Conservation (phyloP, 2,888 invertebrate genomes). For the Papilio demoleus region DNA sequence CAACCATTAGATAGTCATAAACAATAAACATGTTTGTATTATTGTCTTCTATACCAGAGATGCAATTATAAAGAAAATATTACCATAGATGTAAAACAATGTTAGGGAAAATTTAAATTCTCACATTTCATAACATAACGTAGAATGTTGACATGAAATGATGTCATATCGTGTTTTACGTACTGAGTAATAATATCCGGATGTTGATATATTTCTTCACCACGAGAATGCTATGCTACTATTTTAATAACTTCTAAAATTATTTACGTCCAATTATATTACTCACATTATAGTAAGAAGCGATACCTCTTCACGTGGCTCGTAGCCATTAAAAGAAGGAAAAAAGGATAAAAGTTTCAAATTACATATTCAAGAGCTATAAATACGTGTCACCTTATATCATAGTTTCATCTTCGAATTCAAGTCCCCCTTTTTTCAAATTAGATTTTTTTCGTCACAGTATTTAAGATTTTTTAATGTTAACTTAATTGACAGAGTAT, state of each 20-base stretch:
- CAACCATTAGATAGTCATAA: background rate
- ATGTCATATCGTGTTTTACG: background rate
- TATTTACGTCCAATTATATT: background rate
- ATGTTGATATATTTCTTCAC: background rate
- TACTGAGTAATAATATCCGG: background rate
- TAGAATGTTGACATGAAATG: background rate
- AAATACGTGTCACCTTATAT: too few relatives aligned
- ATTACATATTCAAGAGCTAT: too few relatives aligned
- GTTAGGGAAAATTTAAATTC: background rate
- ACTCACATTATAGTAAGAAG: background rate
- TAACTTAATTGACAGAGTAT: too few relatives aligned
- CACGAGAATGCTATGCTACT: background rate
- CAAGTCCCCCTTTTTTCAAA: too few relatives aligned
- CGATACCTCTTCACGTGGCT: background rate
- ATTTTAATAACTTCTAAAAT: background rate
- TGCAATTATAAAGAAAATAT: background rate
- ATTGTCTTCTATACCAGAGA: background rate
- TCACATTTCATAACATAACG: background rate
- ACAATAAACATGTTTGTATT: background rate
- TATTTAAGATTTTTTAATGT: too few relatives aligned
- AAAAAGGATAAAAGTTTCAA: too few relatives aligned
- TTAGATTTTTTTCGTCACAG: too few relatives aligned
- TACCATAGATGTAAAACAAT: background rate
- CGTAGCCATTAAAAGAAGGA: background rate
- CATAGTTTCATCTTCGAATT: too few relatives aligned